A percentile compares a stretch with the other conserved stretches of the same genome.
phyloP scores from a whole-genome alignment of 35 echinoderm and acorn worm species.

The Anneissia japonica region DNA sequence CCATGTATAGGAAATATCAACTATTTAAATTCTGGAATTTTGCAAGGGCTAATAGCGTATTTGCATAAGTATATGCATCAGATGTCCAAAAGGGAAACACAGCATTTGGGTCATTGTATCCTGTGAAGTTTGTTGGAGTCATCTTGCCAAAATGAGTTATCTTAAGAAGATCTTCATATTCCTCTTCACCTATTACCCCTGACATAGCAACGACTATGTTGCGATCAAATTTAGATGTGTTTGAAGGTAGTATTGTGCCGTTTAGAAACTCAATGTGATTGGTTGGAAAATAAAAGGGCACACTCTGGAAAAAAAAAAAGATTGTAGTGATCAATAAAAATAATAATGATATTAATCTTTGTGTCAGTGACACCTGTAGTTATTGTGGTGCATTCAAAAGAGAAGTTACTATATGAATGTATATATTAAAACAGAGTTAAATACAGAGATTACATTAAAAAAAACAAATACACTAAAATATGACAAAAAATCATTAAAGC shows the following conservation, averaged over 20 bases:
- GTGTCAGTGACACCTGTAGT: too few relatives aligned
- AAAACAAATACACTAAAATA: too few relatives aligned
- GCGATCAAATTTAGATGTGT: neutral
- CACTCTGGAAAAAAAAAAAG: neutral
- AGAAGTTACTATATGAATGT: too few relatives aligned
- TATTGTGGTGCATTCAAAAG: too few relatives aligned
- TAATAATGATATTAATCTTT: too few relatives aligned
- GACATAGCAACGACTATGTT: neutral
- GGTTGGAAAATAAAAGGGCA: conserved; percentile 6
- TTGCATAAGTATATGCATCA: conserved; percentile 9
- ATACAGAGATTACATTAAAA: too few relatives aligned
- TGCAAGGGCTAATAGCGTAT: neutral
- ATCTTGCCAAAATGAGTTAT: neutral
- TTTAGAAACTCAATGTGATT: conserved; percentile 12
- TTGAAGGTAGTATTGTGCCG: conserved; percentile 7
- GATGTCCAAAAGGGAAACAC: conserved; percentile 16
- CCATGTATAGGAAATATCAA: too few relatives aligned
- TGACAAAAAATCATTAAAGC: too few relatives aligned
- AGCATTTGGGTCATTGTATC: neutral
- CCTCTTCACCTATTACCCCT: neutral
- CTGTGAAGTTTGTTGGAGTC: conserved; percentile 4
- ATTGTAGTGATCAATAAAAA: too few relatives aligned
- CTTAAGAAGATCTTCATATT: neutral
- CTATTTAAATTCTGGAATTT: conserved; percentile 19
- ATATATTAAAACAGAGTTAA: too few relatives aligned